Evolutionary conservation across 2,113 vertebrate species (phyloP), one percentile per base, ranked within the genome.

Genomic region (Cervus canadensis): DNA sequence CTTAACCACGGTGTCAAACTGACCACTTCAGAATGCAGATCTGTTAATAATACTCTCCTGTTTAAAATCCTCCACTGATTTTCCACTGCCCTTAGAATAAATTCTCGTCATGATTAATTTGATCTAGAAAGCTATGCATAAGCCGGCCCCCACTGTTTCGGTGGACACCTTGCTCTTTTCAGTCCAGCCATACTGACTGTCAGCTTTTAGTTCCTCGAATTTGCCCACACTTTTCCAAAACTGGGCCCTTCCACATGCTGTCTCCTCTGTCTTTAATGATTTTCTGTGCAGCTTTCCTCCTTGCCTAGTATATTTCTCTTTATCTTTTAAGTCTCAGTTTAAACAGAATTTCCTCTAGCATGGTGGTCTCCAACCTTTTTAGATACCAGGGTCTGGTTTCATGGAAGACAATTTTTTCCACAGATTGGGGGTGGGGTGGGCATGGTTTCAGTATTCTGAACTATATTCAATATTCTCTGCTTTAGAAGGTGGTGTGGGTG

Each of bases 131-230:
- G 48, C 28, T 25, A 2, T 5, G 54, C 8, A 4, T 13, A 33
- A 25, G 1, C 60, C 0, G 0, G 2, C 17, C 3, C 3, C 8
- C 13, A 12, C 26, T 4, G 1, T 28, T 40, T 16, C 1, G 0
- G 15, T 2, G 1, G 33, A 17, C 6, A 0, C 33, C 11, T 56
- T 25, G 26, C 7, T 30, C 10, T 64, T 71, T 86, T 60, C 57
- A 4, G 15, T 19, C 23, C 4, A 33, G 25, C 28, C 16, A 19
- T 9, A 6, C 21, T 28, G 43, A 71, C 6, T 48, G 25, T 82
- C 36, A 62, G 36, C 89, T 33, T 59, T 60, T n/a, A 57, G 48
- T 7, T 86, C 45, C 74, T 64, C 43, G 7, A 89, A 25, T 64
- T 28, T 40, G 36, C 11, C n/a, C 45, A 15, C 0, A 10, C 40